These are phyloP conservation scores for Epistrophella euchroma DNA, from an alignment of 2,888 invertebrate species.

Conservation along the genomic window DNA sequence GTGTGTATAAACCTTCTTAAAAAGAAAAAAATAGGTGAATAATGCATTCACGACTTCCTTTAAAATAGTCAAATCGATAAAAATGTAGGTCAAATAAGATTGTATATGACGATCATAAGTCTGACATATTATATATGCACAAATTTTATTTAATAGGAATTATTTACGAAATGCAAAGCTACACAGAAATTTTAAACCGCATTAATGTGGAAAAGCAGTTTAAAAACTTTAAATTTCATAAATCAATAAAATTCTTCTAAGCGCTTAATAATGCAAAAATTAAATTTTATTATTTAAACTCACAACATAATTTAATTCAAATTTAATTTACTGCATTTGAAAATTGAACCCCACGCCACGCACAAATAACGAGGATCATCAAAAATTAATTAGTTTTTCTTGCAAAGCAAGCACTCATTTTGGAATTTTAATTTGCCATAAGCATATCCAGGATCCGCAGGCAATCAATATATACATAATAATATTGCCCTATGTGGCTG, in stretches of 20 bases:
- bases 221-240: not conserved
- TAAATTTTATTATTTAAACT: not conserved
- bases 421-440: slow-evolving; percentile 35
- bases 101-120: not conserved
- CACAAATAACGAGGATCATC: slow-evolving; percentile 19
- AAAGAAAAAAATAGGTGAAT: not conserved
- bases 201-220: not conserved
- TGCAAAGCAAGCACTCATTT: slow-evolving; percentile 19
- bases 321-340: slow-evolving; percentile 21
- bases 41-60: slow-evolving; percentile 8
- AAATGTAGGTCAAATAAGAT: slow-evolving; percentile 22
- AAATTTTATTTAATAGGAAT: not conserved
- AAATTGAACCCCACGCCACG: not conserved
- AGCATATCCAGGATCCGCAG: slow-evolving; percentile 6
- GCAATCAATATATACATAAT: slow-evolving; percentile 31
- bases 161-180: not conserved
- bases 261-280: not conserved
- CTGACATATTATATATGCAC: not conserved
- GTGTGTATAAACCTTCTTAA: not conserved
- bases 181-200: too few species aligned
- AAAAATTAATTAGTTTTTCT: slow-evolving; percentile 44
- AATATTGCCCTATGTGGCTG: not conserved
- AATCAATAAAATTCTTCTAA: not conserved
- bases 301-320: slow-evolving; percentile 17
- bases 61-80: slow-evolving; percentile 17